Evolutionary conservation across 2,113 vertebrate genomes (phyloP).

Genomic region (Centropus bengalensis): DNA sequence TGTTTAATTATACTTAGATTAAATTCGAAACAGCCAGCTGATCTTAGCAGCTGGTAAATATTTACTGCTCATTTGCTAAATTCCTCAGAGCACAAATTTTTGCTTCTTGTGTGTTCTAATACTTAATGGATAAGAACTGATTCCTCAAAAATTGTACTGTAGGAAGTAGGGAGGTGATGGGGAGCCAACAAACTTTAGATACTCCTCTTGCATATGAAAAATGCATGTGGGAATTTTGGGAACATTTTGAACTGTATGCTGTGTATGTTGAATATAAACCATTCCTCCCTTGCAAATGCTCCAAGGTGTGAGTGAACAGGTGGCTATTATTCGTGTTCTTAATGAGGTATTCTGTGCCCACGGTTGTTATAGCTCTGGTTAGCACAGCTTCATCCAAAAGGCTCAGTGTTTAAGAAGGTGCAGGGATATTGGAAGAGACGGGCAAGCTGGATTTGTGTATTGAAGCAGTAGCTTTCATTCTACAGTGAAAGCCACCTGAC

Average conservation of each 20-base stretch:
- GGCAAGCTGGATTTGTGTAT: not conserved
- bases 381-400: not conserved
- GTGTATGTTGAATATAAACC: not conserved
- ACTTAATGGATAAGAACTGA: constrained; percentile 11
- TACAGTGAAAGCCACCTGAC: not conserved
- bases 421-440: not conserved
- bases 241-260: not conserved
- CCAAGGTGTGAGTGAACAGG: not conserved
- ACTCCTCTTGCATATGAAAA: not conserved
- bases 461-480: not conserved
- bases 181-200: not conserved
- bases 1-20: constrained; percentile 62
- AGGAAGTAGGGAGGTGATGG: not conserved
- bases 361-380: not conserved
- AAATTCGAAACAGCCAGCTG: constrained; percentile 54
- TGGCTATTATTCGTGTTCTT: not conserved
- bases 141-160: not conserved
- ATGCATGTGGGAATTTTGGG: not conserved
- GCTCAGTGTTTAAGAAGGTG: not conserved
- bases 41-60: constrained; percentile 66
- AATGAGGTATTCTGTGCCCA: not conserved
- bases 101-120: not conserved
- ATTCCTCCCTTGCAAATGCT: not conserved
- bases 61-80: constrained; percentile 59
- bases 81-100: constrained; percentile 49